These are phyloP conservation scores for Micropterix aruncella DNA, from an alignment of 2,888 invertebrate species.

Conservation along the genomic window DNA sequence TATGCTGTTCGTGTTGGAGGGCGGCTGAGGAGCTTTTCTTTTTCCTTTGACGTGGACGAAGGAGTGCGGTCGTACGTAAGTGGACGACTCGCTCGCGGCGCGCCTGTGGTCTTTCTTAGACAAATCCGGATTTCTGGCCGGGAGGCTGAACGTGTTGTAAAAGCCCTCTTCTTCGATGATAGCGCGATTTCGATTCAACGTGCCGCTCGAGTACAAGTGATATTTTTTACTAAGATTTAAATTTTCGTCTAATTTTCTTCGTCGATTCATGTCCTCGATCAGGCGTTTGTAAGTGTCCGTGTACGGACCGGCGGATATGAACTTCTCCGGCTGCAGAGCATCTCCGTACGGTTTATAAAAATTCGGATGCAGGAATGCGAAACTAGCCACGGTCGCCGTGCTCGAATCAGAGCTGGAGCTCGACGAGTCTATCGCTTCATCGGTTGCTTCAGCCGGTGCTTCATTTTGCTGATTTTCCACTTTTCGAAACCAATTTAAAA, in stretches of 20 bases:
- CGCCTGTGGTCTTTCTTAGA: conserved; percentile 28
- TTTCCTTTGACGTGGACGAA: conserved; percentile 61
- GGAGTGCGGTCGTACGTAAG: conserved; percentile 39
- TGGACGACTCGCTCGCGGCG: conserved; percentile 46
- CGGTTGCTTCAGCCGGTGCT: conserved; percentile 16
- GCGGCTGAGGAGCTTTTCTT: conserved; percentile 58
- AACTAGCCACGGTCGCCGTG: conserved; percentile 57
- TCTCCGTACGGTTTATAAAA: conserved; percentile 27
- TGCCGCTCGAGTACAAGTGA: conserved; percentile 31
- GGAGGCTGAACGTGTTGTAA: conserved; percentile 29
- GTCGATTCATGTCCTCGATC: conserved; percentile 41
- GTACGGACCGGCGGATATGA: conserved; percentile 39
- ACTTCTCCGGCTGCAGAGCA: conserved; percentile 23
- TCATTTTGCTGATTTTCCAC: conserved; percentile 23
- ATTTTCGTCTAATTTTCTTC: conserved; percentile 42
- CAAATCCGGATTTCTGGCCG: conserved; percentile 17
- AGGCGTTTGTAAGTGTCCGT: conserved; percentile 49
- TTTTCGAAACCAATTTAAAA: conserved; percentile 62
- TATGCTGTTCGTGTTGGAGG: conserved; percentile 21
- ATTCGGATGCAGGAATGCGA: conserved; percentile 49
- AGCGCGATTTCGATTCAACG: conserved; percentile 7
- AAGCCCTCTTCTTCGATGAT: background rate
- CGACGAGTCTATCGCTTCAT: conserved; percentile 15
- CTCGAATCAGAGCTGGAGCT: conserved; percentile 57
- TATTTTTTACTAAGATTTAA: conserved; percentile 51